Conservation (phyloP, 2,113 vertebrate genomes). For the Chrysochloris asiatica region DNA sequence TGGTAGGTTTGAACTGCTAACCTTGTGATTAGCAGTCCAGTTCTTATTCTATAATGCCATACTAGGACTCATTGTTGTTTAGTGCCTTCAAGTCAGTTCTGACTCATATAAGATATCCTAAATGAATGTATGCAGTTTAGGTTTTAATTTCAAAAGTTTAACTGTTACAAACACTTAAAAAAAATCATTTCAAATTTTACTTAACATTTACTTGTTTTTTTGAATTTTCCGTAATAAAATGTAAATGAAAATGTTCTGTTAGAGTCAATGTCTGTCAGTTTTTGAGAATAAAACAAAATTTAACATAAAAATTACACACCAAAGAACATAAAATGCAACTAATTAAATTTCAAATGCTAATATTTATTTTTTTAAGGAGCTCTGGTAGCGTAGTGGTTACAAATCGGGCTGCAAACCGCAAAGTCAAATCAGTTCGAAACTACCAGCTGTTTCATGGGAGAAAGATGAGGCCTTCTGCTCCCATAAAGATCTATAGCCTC, state of each 20-base stretch:
- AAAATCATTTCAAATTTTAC: constrained; percentile 8
- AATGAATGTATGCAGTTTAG: neutral
- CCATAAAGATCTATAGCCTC: too few relatives aligned
- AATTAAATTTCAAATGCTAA: constrained; percentile 33
- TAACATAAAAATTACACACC: constrained; percentile 40
- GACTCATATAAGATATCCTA: neutral
- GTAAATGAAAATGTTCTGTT: constrained; percentile 46
- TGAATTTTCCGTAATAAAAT: constrained; percentile 23
- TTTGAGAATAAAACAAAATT: constrained; percentile 10
- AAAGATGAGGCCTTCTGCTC: too few relatives aligned
- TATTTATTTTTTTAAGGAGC: too few relatives aligned
- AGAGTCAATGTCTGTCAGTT: constrained; percentile 20
- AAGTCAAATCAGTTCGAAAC: too few relatives aligned
- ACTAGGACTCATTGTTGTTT: too few relatives aligned
- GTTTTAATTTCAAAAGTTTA: constrained; percentile 34
- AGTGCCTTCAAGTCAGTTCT: too few relatives aligned
- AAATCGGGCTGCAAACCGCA: too few relatives aligned
- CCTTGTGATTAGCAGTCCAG: too few relatives aligned
- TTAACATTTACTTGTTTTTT: neutral
- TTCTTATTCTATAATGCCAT: too few relatives aligned
- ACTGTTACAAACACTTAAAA: constrained; percentile 1
- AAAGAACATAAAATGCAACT: constrained; percentile 28
- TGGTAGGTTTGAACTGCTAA: too few relatives aligned
- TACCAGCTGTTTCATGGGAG: too few relatives aligned
- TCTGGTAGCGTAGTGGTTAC: too few relatives aligned